Percentiles rank a stretch among this genome's conserved stretches.
phyloP scores from a whole-genome alignment of 2,113 vertebrate species.

The Chascanopsetta lugubris region DNA sequence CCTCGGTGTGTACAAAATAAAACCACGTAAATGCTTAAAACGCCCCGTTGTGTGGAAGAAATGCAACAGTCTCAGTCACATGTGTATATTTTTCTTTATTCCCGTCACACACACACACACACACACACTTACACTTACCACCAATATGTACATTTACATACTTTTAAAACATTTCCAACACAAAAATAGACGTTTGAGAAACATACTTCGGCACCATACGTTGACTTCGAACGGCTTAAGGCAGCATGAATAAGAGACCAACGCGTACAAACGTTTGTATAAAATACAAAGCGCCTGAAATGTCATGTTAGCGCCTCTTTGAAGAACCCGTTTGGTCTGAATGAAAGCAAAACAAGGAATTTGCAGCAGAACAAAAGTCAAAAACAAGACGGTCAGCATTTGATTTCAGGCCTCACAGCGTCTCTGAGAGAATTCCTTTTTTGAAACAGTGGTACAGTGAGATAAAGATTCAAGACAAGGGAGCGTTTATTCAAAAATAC shows the following conservation, averaged over 20 bases:
- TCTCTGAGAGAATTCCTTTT: neutral
- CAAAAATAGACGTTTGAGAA: conserved; percentile 36
- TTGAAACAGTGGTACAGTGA: no score
- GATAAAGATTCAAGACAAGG: neutral
- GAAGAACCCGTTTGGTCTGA: conserved; percentile 28
- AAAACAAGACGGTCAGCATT: conserved; percentile 21
- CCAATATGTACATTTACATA: conserved; percentile 49
- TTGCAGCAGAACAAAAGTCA: conserved; percentile 12
- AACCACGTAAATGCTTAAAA: conserved; percentile 7
- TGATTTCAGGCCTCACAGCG: conserved; percentile 6
- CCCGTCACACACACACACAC: conserved; percentile 15
- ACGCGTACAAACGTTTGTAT: conserved; percentile 4
- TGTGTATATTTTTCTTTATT: conserved; percentile 37
- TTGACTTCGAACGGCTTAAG: conserved; percentile 4
- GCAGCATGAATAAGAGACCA: conserved; percentile 13
- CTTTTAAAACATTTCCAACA: conserved; percentile 20
- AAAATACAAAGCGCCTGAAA: no score
- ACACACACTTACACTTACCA: conserved; percentile 14
- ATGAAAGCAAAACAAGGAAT: conserved; percentile 4
- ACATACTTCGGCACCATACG: neutral
- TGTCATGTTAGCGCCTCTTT: no score
- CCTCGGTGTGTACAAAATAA: conserved; percentile 42
- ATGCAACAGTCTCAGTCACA: neutral
- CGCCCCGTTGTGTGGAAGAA: neutral
- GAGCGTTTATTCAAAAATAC: neutral